Base-by-base conservation (phyloP, 92 coral and sea anemone genomes). In the Zoanthus sociatus region DNA sequence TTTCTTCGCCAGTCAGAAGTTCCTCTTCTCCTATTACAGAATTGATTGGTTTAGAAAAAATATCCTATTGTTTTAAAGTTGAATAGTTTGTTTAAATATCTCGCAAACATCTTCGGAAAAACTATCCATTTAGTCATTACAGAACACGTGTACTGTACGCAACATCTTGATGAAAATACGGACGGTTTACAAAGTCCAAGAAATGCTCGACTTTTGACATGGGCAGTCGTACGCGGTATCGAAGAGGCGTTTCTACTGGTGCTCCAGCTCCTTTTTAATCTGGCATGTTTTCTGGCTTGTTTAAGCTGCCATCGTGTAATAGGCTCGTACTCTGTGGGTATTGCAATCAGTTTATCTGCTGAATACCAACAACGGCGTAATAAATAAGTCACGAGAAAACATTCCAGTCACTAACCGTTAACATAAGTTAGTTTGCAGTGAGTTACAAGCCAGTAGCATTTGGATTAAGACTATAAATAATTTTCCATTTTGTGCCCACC, bases 221-320 rank as follows among this genome's bases (percentile, higher is more conserved):
- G 3, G 63, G 63, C 63, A 56, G 63, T 56, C 63, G 63, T 9
- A 56, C 63, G 63, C 17, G 63, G 17, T 56, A 56, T 10, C 15
- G 14, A 9, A 56, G 63, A 9, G 63, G 63, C 4, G 11, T 56
- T 56, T 56, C 15, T 56, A 56, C 63, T 56, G 53, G 53, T 48
- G 53, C 9, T 48, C 53, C 53, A 48, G 53, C 53, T 48, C 53
- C 56, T 58, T 9, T 26, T 16, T 4, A 60, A n/a, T 37, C 61
- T 20, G 37, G 48, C 78, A 82, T 82, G 73, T 18, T 32, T 26
- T 32, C 86, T 30, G 17, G 86, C 44, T 60, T 67, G 77, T 67
- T 64, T 82, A 9, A 82, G 26, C 48, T 82, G 86, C 72, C 86
- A 67, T 58, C 15, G 48, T 12, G 48, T 79, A 54, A 79, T 20